phyloP scores from a whole-genome alignment of 1,140 invertebrate genomes.

The Eumeta japonica region DNA sequence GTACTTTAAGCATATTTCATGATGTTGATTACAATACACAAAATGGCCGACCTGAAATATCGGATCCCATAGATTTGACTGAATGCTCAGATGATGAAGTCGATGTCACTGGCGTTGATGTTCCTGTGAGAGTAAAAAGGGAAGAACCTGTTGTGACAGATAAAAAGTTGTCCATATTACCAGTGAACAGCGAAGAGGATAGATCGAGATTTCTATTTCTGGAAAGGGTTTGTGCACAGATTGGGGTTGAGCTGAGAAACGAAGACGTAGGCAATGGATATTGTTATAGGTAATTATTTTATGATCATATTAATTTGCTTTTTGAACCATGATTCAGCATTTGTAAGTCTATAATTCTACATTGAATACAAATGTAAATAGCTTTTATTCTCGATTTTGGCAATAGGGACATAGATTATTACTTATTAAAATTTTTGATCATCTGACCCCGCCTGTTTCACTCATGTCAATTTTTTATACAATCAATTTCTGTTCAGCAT shows the following conservation, averaged over 20 bases:
- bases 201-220: constrained; percentile 35
- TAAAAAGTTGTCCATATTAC: constrained; percentile 23
- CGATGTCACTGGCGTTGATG: constrained; percentile 23
- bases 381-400: too few species aligned
- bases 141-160: constrained; percentile 10
- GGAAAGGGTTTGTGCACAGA: constrained; percentile 38
- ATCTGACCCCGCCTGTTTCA: too few species aligned
- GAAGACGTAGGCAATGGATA: constrained; percentile 46
- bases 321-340: not conserved
- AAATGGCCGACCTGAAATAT: too few species aligned
- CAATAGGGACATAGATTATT: too few species aligned
- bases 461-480: too few species aligned
- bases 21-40: constrained; percentile 14
- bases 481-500: too few species aligned
- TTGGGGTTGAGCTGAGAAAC: constrained; percentile 45
- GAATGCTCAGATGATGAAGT: constrained; percentile 39
- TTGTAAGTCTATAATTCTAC: not conserved
- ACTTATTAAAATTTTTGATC: too few species aligned
- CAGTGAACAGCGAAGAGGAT: constrained; percentile 33
- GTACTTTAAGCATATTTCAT: constrained; percentile 20
- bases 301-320: not conserved
- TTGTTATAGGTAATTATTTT: constrained; percentile 33
- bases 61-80: constrained; percentile 9
- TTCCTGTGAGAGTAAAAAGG: constrained; percentile 14
- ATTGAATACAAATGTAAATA: too few species aligned